Percentiles rank a stretch among this genome's conserved stretches.
Conservation (phyloP, 2,888 invertebrate species). For the Apoda limacodes region DNA sequence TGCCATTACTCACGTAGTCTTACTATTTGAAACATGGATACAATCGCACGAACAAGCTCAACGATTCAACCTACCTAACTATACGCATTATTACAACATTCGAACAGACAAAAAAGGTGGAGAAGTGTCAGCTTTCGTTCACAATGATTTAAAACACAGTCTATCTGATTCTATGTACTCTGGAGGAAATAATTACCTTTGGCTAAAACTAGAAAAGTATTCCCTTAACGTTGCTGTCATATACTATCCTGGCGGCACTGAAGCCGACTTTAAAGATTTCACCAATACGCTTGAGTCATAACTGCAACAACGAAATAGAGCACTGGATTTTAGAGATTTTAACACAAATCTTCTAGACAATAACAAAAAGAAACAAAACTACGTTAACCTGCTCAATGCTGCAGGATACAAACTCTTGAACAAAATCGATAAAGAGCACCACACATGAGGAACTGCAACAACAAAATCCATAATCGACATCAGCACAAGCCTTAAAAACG, state of each 20-base stretch:
- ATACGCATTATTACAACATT: constrained; percentile 1
- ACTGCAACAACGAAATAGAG: constrained; percentile 8
- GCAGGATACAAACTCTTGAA: constrained; percentile 15
- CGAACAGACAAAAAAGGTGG: constrained; percentile 6
- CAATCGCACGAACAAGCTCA: constrained; percentile 1
- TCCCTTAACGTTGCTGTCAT: constrained; percentile 4
- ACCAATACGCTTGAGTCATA: constrained; percentile 7
- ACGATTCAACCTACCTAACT: not conserved
- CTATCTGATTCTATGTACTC: constrained; percentile 5
- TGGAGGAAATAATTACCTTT: constrained; percentile 10
- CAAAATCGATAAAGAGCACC: constrained; percentile 14
- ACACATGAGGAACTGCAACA: constrained; percentile 10
- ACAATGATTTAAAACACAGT: constrained; percentile 9
- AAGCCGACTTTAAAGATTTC: constrained; percentile 10
- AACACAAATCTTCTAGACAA: constrained; percentile 12
- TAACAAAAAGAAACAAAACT: constrained; percentile 3
- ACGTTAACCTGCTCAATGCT: constrained; percentile 2
- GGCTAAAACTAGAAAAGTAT: constrained; percentile 9
- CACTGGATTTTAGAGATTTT: constrained; percentile 14
- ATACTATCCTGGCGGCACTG: constrained; percentile 9
- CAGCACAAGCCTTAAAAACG: constrained; percentile 13
- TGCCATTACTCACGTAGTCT: constrained; percentile 1
- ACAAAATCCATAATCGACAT: constrained; percentile 18
- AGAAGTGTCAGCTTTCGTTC: constrained; percentile 9
- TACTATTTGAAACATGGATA: constrained; percentile 6